Base-by-base conservation (phyloP, 2,888 invertebrate genomes). In the Cacoxenus indagator region DNA sequence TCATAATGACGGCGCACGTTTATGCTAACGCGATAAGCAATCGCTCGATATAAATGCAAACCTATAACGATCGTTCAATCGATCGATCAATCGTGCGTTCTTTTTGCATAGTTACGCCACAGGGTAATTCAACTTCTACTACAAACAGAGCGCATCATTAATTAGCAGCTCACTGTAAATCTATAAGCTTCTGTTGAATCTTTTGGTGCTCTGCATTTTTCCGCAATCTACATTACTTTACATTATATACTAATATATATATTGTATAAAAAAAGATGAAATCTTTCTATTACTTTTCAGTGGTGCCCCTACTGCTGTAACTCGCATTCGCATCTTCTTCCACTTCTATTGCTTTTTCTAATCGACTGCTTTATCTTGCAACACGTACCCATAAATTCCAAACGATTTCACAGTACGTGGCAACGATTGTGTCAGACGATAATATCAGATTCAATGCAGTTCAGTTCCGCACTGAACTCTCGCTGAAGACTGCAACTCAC, bases 131-230 rank as follows among this genome's bases (percentile, higher is more conserved):
- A 24, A 19, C 17, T 14, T 4, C 17, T 45, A 64, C 61, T 82
- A 57, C 74, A 74, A 69, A 76, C 79, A 70, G 72, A 55, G 61
- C 59, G 43, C 65, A 76, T 80, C 81, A 80, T 80, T 82, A 82
- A 81, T 80, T 78, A 78, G 76, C 65, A 76, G 77, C 54, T 3
- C 1, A 9, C 14, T 54, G 8, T 26, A 19, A 9, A n/a, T 48
- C 19, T 8, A n/a, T 48, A n/a, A 19, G n/a, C 17, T 48, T 48
- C 48, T 48, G 19, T 48, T 48, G 48, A 48, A 48, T n/a, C 6
- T 54, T 54, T 26, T 19, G 22, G 17, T 22, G 26, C 11, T 54
- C 9, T 54, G 24, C n/a, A n/a, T n/a, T n/a, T n/a, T n/a, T n/a
- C n/a, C n/a, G n/a, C n/a, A n/a, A n/a, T n/a, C n/a, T n/a, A n/a